These are phyloP conservation scores for Pseudomyrmex flavicornis DNA, from an alignment of 1,140 invertebrate species.

Conservation along the genomic window DNA sequence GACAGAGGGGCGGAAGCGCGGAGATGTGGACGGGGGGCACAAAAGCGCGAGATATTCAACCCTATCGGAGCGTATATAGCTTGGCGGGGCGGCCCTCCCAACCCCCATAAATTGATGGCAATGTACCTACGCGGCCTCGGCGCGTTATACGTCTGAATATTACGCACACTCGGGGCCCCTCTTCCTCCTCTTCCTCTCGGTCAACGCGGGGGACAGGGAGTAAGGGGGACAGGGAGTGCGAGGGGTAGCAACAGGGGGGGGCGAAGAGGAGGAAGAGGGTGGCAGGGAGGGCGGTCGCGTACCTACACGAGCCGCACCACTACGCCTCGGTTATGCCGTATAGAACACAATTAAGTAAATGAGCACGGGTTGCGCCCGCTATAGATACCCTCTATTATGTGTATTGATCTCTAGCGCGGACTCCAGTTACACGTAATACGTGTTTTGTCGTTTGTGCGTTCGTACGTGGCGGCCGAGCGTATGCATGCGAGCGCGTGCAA, in stretches of 20 bases:
- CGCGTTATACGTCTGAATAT: constrained; percentile 82
- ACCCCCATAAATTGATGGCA: constrained; percentile 82
- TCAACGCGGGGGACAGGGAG: constrained; percentile 3
- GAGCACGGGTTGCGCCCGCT: constrained; percentile 84
- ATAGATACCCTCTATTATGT: constrained; percentile 85
- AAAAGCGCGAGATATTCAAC: constrained; percentile 80
- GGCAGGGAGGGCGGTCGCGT: constrained; percentile 62
- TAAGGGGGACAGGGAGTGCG: not conserved
- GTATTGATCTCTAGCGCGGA: constrained; percentile 84
- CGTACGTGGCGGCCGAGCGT: constrained; percentile 72
- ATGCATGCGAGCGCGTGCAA: constrained; percentile 61
- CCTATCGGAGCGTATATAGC: constrained; percentile 78
- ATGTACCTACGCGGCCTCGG: constrained; percentile 80
- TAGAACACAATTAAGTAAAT: constrained; percentile 86
- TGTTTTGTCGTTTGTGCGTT: constrained; percentile 83
- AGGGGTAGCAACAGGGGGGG: constrained; percentile 11
- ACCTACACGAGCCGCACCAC: constrained; percentile 75
- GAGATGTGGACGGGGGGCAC: constrained; percentile 74
- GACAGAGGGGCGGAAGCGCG: constrained; percentile 63
- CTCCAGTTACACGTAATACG: constrained; percentile 83
- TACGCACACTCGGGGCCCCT: constrained; percentile 77
- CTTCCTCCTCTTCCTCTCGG: not conserved
- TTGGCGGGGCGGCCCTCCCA: constrained; percentile 74
- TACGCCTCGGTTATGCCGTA: constrained; percentile 77
- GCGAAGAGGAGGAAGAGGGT: constrained; percentile 14